phyloP scores from a whole-genome alignment of 2,888 invertebrate genomes.

The Tortricodes alternella region DNA sequence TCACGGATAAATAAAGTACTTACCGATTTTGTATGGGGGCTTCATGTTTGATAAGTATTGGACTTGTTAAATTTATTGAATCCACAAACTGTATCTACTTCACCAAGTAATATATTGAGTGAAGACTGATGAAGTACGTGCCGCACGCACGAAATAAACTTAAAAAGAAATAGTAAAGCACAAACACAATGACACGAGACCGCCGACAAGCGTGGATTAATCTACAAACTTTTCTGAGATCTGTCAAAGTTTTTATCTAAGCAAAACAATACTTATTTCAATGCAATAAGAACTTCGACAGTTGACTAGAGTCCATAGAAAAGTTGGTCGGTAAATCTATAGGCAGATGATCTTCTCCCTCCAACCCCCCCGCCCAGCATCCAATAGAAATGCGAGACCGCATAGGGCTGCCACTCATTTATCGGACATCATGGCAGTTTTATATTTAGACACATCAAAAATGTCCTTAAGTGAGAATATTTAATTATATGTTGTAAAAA shows the following conservation, averaged over 20 bases:
- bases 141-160: slow-evolving; percentile 6
- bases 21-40: slow-evolving; percentile 76
- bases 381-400: too few species aligned
- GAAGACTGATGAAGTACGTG: slow-evolving; percentile 14
- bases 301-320: background rate
- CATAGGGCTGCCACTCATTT: too few species aligned
- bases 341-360: too few species aligned
- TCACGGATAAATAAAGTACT: slow-evolving; percentile 36
- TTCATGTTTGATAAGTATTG: slow-evolving; percentile 52
- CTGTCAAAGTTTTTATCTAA: background rate
- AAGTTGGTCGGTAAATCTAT: too few species aligned
- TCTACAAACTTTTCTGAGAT: background rate
- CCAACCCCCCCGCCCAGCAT: too few species aligned
- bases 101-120: background rate
- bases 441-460: too few species aligned
- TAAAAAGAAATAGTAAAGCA: too few species aligned
- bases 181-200: background rate
- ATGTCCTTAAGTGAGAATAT: too few species aligned
- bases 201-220: background rate
- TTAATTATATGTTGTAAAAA: too few species aligned
- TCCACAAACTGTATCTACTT: background rate
- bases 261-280: too few species aligned
- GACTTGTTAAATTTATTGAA: background rate
- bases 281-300: too few species aligned
- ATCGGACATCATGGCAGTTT: too few species aligned